These are phyloP conservation scores for Boloria selene DNA, from an alignment of 2,888 invertebrate genomes.

Conservation along the genomic window DNA sequence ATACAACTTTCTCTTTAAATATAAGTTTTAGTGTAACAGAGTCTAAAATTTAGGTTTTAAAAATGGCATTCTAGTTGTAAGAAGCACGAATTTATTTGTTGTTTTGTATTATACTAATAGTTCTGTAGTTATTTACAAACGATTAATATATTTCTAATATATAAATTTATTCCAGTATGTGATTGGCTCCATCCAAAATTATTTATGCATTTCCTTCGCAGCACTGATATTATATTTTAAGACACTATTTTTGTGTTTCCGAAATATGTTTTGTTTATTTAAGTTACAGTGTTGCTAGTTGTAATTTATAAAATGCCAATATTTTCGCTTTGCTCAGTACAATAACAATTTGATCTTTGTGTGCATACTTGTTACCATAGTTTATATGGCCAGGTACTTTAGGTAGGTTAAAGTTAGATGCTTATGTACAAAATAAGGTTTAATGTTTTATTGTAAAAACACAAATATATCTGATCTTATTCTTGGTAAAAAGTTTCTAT, in stretches of 20 bases:
- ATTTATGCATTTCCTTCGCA: constrained; percentile 43
- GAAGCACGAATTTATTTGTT: constrained; percentile 82
- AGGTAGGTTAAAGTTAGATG: constrained; percentile 69
- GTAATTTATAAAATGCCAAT: constrained; percentile 35
- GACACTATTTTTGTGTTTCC: constrained; percentile 19
- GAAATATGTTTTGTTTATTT: constrained; percentile 23
- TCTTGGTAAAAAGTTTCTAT: constrained; percentile 40
- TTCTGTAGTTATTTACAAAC: constrained; percentile 64
- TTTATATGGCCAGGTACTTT: constrained; percentile 76
- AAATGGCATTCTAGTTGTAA: constrained; percentile 72
- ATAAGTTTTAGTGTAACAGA: constrained; percentile 50
- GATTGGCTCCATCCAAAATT: constrained; percentile 67
- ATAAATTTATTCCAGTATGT: constrained; percentile 53
- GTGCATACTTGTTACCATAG: constrained; percentile 78
- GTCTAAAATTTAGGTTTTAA: constrained; percentile 55
- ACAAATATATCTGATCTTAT: constrained; percentile 45
- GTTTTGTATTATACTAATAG: constrained; percentile 72
- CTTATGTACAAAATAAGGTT: constrained; percentile 72
- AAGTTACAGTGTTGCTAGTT: constrained; percentile 42
- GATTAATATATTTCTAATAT: constrained; percentile 72
- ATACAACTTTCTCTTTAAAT: constrained; percentile 38
- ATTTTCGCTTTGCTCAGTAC: constrained; percentile 68
- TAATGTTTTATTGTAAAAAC: constrained; percentile 50
- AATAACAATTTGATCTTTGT: constrained; percentile 56
- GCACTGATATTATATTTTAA: constrained; percentile 33